Base-by-base conservation (phyloP, 2,888 invertebrate genomes). In the Cantharis lateralis region DNA sequence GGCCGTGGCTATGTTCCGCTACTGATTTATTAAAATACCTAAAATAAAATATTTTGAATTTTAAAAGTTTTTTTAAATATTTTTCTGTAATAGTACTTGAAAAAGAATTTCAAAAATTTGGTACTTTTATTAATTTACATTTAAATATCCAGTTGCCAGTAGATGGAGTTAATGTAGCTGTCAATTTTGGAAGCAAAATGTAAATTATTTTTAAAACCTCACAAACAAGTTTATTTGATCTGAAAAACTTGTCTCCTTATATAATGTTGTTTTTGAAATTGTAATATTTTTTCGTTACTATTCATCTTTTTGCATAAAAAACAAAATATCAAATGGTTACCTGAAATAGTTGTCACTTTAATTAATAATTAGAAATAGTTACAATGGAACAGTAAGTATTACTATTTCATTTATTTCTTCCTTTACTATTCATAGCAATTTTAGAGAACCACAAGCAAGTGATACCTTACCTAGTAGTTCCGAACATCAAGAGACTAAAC, bases 401-500 rank as follows among this genome's bases (percentile, higher is more conserved):
- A 13, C 13, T 7, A 48, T 48, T 48, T 1, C n/a, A 48, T 9
- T 9, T n/a, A n/a, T 48, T n/a, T 48, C 13, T n/a, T 48, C n/a
- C n/a, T 20, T 9, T 5, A 20, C 20, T 66, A 15, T 20, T 66
- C 18, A 20, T 20, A 66, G 15, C 5, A n/a, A 20, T 66, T 66
- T 10, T 66, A 66, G 64, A 9, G 64, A 66, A 20, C 64, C 70
- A 28, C 75, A 73, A 32, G 20, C 10, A 61, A 18, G 9, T 5
- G 63, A 68, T 32, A 20, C 16, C 24, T 15, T 32, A 15, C 68
- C 16, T 11, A 62, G 78, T 62, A 73, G 75, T 74, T 76, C 78
- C 11, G 84, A 84, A 28, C 72, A 75, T 16, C 69, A 72, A 20
- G 83, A 84, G 71, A 78, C 78, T 74, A 83, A 83, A 76, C 71